A percentile compares a stretch with the other conserved stretches of the same genome.
Conservation (phyloP, 2,797 vertebrate genomes). For the Helarctos malayanus region DNA sequence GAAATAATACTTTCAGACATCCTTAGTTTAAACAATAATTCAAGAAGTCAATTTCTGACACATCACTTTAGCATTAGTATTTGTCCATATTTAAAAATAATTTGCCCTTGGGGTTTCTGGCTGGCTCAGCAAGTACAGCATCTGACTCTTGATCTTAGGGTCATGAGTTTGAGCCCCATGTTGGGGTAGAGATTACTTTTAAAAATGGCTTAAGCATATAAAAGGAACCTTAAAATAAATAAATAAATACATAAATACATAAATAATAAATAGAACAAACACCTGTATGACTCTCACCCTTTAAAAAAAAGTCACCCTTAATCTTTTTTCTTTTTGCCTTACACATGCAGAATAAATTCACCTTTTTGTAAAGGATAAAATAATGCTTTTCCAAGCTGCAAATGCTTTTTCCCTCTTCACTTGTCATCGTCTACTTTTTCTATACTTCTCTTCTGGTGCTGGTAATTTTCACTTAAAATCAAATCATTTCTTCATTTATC, state of each 20-base stretch:
- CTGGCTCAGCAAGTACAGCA: background rate
- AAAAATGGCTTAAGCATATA: background rate
- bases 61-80: background rate
- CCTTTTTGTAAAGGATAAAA: constrained; percentile 37
- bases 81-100: background rate
- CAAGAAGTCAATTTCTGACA: background rate
- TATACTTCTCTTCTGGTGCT: background rate
- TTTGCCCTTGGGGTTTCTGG: background rate
- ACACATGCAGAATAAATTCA: background rate
- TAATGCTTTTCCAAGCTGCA: background rate
- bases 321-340: background rate
- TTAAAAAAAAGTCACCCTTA: background rate
- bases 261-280: background rate
- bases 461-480: background rate
- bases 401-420: background rate
- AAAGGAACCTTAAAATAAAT: background rate
- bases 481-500: background rate
- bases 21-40: background rate
- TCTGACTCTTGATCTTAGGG: background rate
- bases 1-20: background rate
- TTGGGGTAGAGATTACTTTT: background rate
- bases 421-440: background rate
- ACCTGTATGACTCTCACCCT: background rate
- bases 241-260: no score
- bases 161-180: background rate